Evolutionary conservation across 2,797 vertebrate species (phyloP), one percentile per base, ranked within the genome.

Genomic region (Pseudomugil tenellus): DNA sequence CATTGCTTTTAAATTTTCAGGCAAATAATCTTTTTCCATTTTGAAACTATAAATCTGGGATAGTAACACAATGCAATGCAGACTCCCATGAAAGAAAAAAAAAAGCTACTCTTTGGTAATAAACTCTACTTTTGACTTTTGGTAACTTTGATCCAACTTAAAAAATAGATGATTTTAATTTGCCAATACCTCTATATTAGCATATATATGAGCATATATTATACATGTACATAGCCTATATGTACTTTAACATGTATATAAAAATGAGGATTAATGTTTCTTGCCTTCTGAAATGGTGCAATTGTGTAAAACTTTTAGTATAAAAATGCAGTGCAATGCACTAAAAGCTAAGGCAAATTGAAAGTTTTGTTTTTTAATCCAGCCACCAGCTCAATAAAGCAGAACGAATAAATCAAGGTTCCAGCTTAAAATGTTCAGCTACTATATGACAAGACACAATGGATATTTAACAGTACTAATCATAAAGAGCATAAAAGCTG

Each of bases 401-500:
- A 61, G 19, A 1, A 5, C 73, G 23, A 72, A 43, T 11, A 41
- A 6, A 21, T 10, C 7, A 58, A 17, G 70, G 29, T 11, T 60
- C 26, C 34, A 0, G 3, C 54, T 62, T 1, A 0, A 46, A 83
- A 72, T 75, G 49, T 73, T 72, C 31, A 76, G 63, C 79, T 68
- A 75, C 76, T 49, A 61, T 58, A 70, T 66, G 64, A 63, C 29
- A 49, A 66, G 43, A 85, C 69, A 90, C 78, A 87, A 89, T 82
- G 80, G 76, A 85, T 73, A 83, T 91, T 85, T 88, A 88, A 83
- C 75, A 72, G 80, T 69, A 58, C 77, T 90, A 83, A 89, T 89
- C 84, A 87, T 91, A 67, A 87, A 92, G 88, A 86, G 83, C 80
- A 88, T 89, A 89, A 90, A 91, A 84, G 82, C 87, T 90, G 90